Evolutionary conservation across 2,888 invertebrate species (phyloP).

Genomic region (Andrena bucephala): DNA sequence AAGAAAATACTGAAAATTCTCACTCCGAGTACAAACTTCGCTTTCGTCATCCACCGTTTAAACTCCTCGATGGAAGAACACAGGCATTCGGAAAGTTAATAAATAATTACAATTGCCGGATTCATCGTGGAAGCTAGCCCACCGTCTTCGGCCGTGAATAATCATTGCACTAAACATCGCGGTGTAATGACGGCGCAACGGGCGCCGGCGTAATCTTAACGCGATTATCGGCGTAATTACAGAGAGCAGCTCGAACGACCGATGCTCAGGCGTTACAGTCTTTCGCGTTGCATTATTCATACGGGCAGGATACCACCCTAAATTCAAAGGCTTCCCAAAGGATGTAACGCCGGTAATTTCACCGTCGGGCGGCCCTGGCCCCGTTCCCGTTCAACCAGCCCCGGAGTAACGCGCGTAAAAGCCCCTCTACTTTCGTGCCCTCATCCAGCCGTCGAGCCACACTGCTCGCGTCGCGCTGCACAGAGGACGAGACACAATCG

Average conservation of each 20-base stretch:
- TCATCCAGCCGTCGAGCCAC: not conserved
- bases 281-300: constrained; percentile 71
- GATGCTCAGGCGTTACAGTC: constrained; percentile 44
- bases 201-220: constrained; percentile 46
- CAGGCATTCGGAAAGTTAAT: no score
- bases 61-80: no score
- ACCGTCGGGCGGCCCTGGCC: constrained; percentile 52
- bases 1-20: no score
- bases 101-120: not conserved
- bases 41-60: no score
- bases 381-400: constrained; percentile 40
- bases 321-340: constrained; percentile 73
- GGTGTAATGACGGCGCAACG: constrained; percentile 30
- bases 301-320: constrained; percentile 60
- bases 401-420: constrained; percentile 46
- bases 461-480: not conserved
- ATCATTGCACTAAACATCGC: constrained; percentile 24
- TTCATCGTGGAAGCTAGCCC: no score
- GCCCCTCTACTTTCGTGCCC: not conserved
- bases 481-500: constrained; percentile 20
- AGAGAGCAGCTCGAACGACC: constrained; percentile 28
- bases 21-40: no score
- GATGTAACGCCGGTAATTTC: constrained; percentile 72
- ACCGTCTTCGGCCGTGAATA: no score
- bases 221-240: constrained; percentile 66